phyloP scores from a whole-genome alignment of 2,888 invertebrate species.

The Thymelicus acteon region DNA sequence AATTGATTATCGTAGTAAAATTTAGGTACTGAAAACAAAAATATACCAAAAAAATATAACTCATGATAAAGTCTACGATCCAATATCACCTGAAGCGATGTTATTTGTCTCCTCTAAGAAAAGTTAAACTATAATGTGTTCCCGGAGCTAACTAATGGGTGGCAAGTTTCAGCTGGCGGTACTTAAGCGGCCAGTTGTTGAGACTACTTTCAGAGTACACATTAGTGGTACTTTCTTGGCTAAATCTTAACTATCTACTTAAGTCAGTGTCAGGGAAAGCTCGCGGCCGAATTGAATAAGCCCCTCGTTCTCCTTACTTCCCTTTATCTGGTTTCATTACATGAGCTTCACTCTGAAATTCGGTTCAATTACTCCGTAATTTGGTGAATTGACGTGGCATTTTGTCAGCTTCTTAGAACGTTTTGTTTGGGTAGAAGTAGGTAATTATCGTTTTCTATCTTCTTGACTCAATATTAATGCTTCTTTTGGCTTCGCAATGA shows the following conservation, averaged over 20 bases:
- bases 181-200: conserved; percentile 78
- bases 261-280: conserved; percentile 72
- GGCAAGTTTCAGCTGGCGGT: conserved; percentile 73
- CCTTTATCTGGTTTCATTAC: conserved; percentile 79
- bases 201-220: conserved; percentile 80
- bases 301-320: conserved; percentile 63
- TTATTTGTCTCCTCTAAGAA: conserved; percentile 47
- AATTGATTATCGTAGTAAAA: too few species aligned
- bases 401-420: conserved; percentile 72
- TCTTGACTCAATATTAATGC: conserved; percentile 1
- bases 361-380: conserved; percentile 78
- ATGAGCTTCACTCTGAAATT: conserved; percentile 76
- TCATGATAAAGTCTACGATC: not conserved
- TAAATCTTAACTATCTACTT: conserved; percentile 81
- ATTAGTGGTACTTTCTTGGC: conserved; percentile 75
- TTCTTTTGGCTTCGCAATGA: not conserved
- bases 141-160: conserved; percentile 78
- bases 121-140: conserved; percentile 80
- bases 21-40: too few species aligned
- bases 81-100: conserved; percentile 1
- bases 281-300: conserved; percentile 74
- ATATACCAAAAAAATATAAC: too few species aligned
- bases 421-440: conserved; percentile 56
- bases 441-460: conserved; percentile 16
- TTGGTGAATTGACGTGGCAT: conserved; percentile 76